Evolutionary conservation across 2,888 invertebrate species (phyloP).

Genomic region (Gastrophysa polygoni): DNA sequence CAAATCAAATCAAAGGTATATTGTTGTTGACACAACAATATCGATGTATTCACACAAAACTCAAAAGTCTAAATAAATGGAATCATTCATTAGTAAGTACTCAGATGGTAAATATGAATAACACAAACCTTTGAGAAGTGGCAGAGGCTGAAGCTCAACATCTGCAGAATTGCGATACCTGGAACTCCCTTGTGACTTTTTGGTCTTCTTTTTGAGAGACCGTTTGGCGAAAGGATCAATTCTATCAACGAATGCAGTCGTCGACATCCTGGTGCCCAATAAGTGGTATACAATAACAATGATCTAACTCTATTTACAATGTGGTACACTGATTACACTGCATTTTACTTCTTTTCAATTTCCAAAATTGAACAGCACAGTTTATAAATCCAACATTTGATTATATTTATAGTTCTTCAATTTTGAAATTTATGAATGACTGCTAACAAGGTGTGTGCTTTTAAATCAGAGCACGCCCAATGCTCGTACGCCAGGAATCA

Average conservation of each 20-base stretch:
- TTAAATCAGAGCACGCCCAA: conserved; percentile 57
- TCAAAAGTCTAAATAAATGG: too few relatives aligned
- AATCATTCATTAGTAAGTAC: too few relatives aligned
- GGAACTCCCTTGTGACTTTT: conserved; percentile 98
- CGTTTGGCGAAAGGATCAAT: conserved; percentile 99
- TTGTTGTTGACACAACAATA: too few relatives aligned
- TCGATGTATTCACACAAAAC: too few relatives aligned
- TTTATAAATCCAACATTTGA: conserved; percentile 51
- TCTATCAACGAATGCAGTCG: conserved; percentile 96
- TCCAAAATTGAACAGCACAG: conserved; percentile 51
- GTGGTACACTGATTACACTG: conserved; percentile 49
- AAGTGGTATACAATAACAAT: conserved; percentile 37
- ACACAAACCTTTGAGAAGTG: conserved; percentile 93
- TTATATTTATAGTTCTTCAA: conserved; percentile 41
- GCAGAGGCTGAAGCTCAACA: conserved; percentile 95
- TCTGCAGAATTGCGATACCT: conserved; percentile 98
- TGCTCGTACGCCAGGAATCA: conserved; percentile 39
- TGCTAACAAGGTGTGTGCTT: conserved; percentile 52
- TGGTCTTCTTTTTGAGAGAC: conserved; percentile 97
- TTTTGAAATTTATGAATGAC: conserved; percentile 50
- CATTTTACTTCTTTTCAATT: conserved; percentile 51
- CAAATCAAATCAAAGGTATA: too few relatives aligned
- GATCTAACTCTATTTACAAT: conserved; percentile 46
- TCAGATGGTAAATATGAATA: conserved; percentile 9
- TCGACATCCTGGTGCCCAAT: conserved; percentile 70